Evolutionary conservation across 53 echinoderm and acorn worm species (phyloP).

Genomic region (Luidia sarsii): DNA sequence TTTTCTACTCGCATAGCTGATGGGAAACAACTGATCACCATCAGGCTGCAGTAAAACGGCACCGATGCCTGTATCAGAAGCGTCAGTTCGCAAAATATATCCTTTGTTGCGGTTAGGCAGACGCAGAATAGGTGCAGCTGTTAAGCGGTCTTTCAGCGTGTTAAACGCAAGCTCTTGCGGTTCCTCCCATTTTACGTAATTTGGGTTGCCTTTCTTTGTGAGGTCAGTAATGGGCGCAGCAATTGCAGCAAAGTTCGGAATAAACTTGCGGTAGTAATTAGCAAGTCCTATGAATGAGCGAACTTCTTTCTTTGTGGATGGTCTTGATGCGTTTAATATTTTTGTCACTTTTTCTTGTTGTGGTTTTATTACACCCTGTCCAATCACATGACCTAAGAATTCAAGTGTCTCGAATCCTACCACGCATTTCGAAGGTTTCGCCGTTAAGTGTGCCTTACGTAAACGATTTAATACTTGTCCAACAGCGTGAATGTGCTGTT

Average conservation of each 20-base stretch:
- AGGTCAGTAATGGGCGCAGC: neutral
- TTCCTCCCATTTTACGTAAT: neutral
- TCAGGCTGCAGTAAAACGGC: neutral
- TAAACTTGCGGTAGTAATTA: neutral
- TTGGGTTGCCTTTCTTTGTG: neutral
- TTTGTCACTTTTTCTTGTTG: constrained; percentile 6
- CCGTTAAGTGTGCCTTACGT: constrained; percentile 15
- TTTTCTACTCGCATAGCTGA: constrained; percentile 35
- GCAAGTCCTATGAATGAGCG: neutral
- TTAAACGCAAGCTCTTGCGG: too few relatives aligned
- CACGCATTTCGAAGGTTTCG: constrained; percentile 43
- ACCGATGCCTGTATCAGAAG: neutral
- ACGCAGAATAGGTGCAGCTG: neutral
- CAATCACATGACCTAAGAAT: constrained; percentile 40
- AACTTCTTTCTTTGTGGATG: neutral
- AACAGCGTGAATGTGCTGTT: constrained; percentile 7
- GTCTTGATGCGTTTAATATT: constrained; percentile 24
- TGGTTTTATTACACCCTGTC: neutral
- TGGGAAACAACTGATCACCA: neutral
- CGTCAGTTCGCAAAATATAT: neutral
- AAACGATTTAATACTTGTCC: constrained; percentile 17
- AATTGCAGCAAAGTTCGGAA: neutral
- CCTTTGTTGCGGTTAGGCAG: neutral
- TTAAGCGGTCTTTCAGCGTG: neutral
- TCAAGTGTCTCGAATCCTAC: neutral